phyloP scores from a whole-genome alignment of 2,888 invertebrate species.

The Diaprepes abbreviatus region DNA sequence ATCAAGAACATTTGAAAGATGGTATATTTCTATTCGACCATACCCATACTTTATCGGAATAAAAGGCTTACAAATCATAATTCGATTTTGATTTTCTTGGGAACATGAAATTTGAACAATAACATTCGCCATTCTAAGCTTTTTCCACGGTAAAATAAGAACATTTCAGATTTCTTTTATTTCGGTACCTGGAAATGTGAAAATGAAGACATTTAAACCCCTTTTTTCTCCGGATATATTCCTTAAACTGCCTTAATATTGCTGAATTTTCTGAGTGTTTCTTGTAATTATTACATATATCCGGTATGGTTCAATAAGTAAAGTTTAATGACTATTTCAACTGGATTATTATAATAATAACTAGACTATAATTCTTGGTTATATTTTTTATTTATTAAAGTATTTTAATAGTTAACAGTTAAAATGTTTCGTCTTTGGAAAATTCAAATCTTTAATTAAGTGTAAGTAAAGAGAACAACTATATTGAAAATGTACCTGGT shows the following conservation, averaged over 20 bases:
- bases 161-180: constrained; percentile 7
- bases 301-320: not conserved
- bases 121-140: constrained; percentile 30
- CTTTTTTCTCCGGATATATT: not conserved
- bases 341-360: no score
- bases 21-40: constrained; percentile 28
- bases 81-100: not conserved
- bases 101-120: constrained; percentile 32
- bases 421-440: no score
- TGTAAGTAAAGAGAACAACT: no score
- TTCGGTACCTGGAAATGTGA: not conserved
- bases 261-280: not conserved
- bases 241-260: not conserved
- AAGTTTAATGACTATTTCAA: no score
- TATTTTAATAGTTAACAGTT: no score
- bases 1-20: constrained; percentile 17
- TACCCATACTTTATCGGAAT: constrained; percentile 16
- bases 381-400: no score
- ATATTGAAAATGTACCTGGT: no score
- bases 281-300: not conserved
- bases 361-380: no score
- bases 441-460: no score
- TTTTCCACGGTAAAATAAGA: constrained; percentile 21
- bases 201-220: not conserved
- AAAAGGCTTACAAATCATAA: constrained; percentile 35